Evolutionary conservation across 2,888 invertebrate genomes (phyloP), one percentile per base, ranked within the genome.

Genomic region (Sphinx pinastri): DNA sequence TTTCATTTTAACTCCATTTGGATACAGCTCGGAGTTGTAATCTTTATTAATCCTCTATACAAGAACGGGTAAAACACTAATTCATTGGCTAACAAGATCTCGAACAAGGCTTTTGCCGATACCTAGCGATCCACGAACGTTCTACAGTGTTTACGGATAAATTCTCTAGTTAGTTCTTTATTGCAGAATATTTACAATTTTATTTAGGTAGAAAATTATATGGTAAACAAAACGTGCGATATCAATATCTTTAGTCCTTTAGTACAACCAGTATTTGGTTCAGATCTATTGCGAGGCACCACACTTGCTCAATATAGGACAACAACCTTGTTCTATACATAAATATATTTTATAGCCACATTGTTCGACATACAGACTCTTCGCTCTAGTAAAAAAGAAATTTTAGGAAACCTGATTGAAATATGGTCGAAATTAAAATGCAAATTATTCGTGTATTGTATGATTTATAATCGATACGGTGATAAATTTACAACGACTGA

Each of bases 1-100:
- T 60, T 60, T 60, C 45, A 60, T 60, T 60, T 60, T 45, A 47
- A 60, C 11, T 10, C 60, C 45, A 47, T 60, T 47, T 60, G 47
- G 16, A 60, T 47, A 47, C 16, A 45, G 47, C 57, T 60, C 16
- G n/a, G 45, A 60, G 47, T 45, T 60, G 16, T 60, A 60, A 60
- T 60, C 45, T 60, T 60, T 60, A 60, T 19, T 60, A 60, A 60
- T 47, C 47, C 60, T 60, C 12, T 45, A 47, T 47, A 60, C 45
- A 60, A 12, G 60, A 60, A 19, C 60, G 47, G 16, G 60, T 47
- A 60, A 60, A 47, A 60, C 60, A 60, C 60, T 60, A 60, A 60
- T 60, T 60, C 60, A 60, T 47, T 60, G 47, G 60, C 59, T 47
- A 60, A 60, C 60, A 60, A 60, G 60, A 60, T 60, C 60, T 60